Base-by-base conservation (phyloP, 2,888 invertebrate species). In the Cetonia aurata region DNA sequence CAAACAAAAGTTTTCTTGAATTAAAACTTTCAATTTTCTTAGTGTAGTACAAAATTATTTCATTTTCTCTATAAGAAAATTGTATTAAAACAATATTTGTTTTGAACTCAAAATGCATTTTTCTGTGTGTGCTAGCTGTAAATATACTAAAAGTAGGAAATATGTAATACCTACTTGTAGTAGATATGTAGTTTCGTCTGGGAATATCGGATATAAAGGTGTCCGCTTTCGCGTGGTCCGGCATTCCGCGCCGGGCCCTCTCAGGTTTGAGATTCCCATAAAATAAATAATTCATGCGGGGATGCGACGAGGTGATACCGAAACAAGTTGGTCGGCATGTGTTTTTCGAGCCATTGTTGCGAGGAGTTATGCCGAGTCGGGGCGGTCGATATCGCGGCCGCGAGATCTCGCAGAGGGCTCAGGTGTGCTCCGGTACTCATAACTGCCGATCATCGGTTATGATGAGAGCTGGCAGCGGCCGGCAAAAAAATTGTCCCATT, bases 251-350 rank as follows among this genome's bases (percentile, higher is more conserved):
- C 48, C 19, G 50, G 17, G 50, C 15, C 75, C 72, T 37, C 55
- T 33, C 75, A 70, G 74, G 75, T 75, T 73, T 73, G 74, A 74
- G 77, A 76, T 77, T 77, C 79, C 76, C 78, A 77, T 78, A 79
- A 79, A 79, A 83, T 83, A 82, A 82, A 82, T 82, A 82, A 82
- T 83, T 81, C 80, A 83, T 82, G 80, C 78, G 77, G 79, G 80
- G 81, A 79, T 79, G 79, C 79, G 77, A 76, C 79, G 78, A 80
- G 80, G 80, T 79, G 82, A 82, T 82, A 82, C 82, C 81, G 81
- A 81, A 82, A 82, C 82, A 83, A 81, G 82, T 82, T 80, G 80
- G 78, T 78, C 79, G 80, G 79, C 79, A 80, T 80, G 78, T 79
- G 82, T 83, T 82, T 83, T 83, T 83, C 81, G 81, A 77, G 76